Conservation (phyloP, 2,888 invertebrate genomes). For the Pollenia angustigena region DNA sequence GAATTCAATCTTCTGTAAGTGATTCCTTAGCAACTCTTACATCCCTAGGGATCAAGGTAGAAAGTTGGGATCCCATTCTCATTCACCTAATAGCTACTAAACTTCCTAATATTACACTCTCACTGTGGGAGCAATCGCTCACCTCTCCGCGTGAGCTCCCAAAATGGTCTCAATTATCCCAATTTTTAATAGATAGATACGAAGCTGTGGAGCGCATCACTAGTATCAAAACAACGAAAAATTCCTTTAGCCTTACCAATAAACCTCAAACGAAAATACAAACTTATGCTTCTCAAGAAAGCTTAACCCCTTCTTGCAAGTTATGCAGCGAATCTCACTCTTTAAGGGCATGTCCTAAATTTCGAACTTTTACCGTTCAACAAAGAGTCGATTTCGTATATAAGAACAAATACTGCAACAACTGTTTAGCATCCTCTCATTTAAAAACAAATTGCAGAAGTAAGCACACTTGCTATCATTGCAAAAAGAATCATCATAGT, state of each 20-base stretch:
- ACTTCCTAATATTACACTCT: neutral
- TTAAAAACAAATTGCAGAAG: neutral
- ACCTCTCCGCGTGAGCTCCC: neutral
- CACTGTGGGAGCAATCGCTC: neutral
- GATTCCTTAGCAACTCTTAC: neutral
- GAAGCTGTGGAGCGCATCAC: neutral
- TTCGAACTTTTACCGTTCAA: neutral
- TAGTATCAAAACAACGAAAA: too few species aligned
- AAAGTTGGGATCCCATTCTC: neutral
- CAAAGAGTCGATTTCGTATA: neutral
- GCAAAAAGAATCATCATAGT: neutral
- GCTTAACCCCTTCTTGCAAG: neutral
- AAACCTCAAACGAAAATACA: too few species aligned
- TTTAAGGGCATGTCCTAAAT: neutral
- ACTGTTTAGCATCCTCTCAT: neutral
- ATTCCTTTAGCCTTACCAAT: too few species aligned
- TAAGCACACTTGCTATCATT: neutral
- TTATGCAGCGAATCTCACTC: neutral
- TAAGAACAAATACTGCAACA: constrained; percentile 9
- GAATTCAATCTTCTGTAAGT: neutral
- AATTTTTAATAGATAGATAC: neutral
- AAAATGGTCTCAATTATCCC: neutral
- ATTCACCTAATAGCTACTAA: neutral
- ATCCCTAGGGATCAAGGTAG: neutral
- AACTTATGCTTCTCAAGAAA: neutral